These are phyloP conservation scores for Todiramphus chloris DNA, from an alignment of 2,113 vertebrate species.

Conservation along the genomic window DNA sequence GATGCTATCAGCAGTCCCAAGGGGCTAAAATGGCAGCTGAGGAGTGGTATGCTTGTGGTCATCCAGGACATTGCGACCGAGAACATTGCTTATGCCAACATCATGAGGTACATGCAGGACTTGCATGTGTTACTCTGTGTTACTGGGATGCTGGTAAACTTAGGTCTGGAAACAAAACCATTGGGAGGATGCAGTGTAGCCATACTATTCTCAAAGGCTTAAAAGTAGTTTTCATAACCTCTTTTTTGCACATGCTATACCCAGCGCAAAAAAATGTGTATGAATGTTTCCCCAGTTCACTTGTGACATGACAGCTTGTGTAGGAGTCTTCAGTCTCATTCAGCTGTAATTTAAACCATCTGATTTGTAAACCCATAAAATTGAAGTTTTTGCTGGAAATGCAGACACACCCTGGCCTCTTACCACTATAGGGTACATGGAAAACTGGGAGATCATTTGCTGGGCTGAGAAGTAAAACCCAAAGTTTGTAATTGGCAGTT, in stretches of 20 bases:
- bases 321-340: conserved; percentile 58
- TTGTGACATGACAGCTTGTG: conserved; percentile 59
- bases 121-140: background rate
- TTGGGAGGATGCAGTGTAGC: background rate
- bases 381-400: conserved; percentile 45
- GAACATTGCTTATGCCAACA: background rate
- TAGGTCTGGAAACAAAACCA: background rate
- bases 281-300: conserved; percentile 9
- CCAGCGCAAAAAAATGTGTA: background rate
- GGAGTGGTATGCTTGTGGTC: background rate
- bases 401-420: conserved; percentile 28
- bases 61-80: background rate
- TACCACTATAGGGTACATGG: background rate
- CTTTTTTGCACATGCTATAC: background rate
- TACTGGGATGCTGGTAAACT: background rate
- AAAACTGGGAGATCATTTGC: background rate
- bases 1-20: conserved; percentile 34
- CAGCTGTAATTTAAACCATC: conserved; percentile 68
- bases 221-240: background rate
- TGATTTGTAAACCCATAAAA: conserved; percentile 66
- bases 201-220: background rate
- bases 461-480: background rate
- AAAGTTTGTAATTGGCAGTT: background rate
- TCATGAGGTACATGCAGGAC: background rate
- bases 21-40: conserved; percentile 33